A percentile compares a stretch with the other conserved stretches of the same genome.
Evolutionary conservation across 2,888 invertebrate species (phyloP).

Genomic region (Bruchidius siliquastri): DNA sequence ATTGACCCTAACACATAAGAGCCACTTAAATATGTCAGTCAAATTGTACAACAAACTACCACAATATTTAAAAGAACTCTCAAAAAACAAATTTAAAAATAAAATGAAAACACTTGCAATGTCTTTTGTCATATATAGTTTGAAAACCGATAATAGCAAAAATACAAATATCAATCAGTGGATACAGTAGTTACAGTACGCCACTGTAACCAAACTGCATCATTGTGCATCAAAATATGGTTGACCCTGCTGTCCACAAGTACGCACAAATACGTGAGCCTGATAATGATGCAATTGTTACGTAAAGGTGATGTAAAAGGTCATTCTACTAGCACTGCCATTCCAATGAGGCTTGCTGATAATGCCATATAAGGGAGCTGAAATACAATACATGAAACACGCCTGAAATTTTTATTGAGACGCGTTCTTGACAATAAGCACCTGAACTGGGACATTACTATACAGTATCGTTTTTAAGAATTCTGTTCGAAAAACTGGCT

Average conservation of each 20-base stretch:
- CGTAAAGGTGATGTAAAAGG: not conserved
- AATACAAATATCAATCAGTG: too few relatives aligned
- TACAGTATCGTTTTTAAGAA: too few relatives aligned
- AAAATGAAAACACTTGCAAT: too few relatives aligned
- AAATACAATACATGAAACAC: not conserved
- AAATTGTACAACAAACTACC: too few relatives aligned
- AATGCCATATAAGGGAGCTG: not conserved
- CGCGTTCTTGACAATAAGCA: not conserved
- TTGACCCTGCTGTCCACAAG: not conserved
- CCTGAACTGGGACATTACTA: not conserved
- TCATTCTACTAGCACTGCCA: not conserved
- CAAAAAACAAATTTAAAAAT: too few relatives aligned
- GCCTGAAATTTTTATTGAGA: not conserved
- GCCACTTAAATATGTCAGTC: too few relatives aligned
- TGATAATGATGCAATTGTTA: not conserved
- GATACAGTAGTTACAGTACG: too few relatives aligned
- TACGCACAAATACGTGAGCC: not conserved
- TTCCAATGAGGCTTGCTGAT: not conserved
- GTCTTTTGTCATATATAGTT: too few relatives aligned
- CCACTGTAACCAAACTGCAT: not conserved
- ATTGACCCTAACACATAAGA: too few relatives aligned
- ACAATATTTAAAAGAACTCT: too few relatives aligned
- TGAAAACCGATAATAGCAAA: too few relatives aligned
- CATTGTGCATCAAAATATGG: not conserved
- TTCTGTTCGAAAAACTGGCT: too few relatives aligned